Conservation (phyloP, 2,888 invertebrate genomes). For the Dione juno region DNA sequence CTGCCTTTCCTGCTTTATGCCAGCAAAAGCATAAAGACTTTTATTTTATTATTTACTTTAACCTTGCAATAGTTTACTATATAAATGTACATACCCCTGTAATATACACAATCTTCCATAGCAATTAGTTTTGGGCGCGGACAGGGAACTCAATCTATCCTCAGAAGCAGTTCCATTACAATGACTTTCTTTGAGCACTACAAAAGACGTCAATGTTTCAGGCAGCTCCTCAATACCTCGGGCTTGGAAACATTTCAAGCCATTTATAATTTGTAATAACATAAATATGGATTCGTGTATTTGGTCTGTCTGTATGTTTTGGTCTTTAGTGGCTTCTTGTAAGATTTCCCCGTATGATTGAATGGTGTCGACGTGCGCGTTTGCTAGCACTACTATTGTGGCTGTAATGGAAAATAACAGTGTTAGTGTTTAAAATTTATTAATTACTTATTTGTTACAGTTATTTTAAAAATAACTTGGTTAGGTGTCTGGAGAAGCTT, state of each 20-base stretch:
- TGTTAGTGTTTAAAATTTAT: not conserved
- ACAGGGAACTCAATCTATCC: slow-evolving; percentile 73
- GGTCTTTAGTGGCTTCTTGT: slow-evolving; percentile 79
- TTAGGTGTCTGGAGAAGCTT: no score
- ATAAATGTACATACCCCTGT: slow-evolving; percentile 85
- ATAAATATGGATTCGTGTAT: slow-evolving; percentile 89
- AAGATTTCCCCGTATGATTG: slow-evolving; percentile 87
- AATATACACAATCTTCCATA: slow-evolving; percentile 88
- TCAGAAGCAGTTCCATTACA: slow-evolving; percentile 66
- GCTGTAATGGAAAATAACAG: slow-evolving; percentile 79
- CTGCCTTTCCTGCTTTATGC: no score
- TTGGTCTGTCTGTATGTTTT: slow-evolving; percentile 76
- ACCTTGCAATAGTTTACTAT: slow-evolving; percentile 15
- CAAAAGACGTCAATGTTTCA: slow-evolving; percentile 87
- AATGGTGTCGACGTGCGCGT: slow-evolving; percentile 89
- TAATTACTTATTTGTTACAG: not conserved
- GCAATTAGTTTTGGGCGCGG: slow-evolving; percentile 76
- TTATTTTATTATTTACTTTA: no score
- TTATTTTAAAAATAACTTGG: no score
- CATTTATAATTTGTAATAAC: slow-evolving; percentile 91
- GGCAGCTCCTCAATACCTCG: slow-evolving; percentile 92
- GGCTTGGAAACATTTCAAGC: slow-evolving; percentile 91
- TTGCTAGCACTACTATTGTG: slow-evolving; percentile 89
- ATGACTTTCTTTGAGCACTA: slow-evolving; percentile 85
- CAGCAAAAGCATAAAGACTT: no score